Evolutionary conservation across 2,888 invertebrate genomes (phyloP).

Genomic region (Drosophila robusta): DNA sequence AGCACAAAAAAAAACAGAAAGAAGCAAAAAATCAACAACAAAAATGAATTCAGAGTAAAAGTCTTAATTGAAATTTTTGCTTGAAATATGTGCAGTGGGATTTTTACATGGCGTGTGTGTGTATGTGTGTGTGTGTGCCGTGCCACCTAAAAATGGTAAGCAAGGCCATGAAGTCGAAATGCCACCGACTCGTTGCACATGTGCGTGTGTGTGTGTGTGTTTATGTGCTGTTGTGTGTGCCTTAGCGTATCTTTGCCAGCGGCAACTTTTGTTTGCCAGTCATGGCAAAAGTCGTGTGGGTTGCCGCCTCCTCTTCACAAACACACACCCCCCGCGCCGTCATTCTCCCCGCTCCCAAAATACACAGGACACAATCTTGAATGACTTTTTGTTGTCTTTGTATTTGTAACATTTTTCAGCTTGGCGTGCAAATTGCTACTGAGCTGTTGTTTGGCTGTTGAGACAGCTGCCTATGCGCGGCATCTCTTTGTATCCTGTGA

Average conservation of each 20-base stretch:
- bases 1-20: slow-evolving; percentile 34
- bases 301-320: neutral
- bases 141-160: slow-evolving; percentile 65
- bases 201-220: slow-evolving; percentile 14
- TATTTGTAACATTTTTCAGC: slow-evolving; percentile 52
- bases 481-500: slow-evolving; percentile 33
- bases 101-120: slow-evolving; percentile 39
- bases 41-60: slow-evolving; percentile 76
- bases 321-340: neutral
- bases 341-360: neutral
- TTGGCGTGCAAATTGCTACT: slow-evolving; percentile 55
- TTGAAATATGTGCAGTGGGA: slow-evolving; percentile 68
- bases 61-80: slow-evolving; percentile 82
- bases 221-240: slow-evolving; percentile 9
- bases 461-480: slow-evolving; percentile 2
- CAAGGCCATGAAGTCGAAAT: slow-evolving; percentile 65
- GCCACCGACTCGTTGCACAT: slow-evolving; percentile 49
- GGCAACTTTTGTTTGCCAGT: slow-evolving; percentile 71
- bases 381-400: slow-evolving; percentile 53
- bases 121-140: neutral
- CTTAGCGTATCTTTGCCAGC: slow-evolving; percentile 50
- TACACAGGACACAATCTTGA: slow-evolving; percentile 42
- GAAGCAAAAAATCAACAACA: slow-evolving; percentile 35
- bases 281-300: slow-evolving; percentile 63
- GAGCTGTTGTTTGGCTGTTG: slow-evolving; percentile 29